Percentiles rank a stretch among this genome's conserved stretches.
Evolutionary conservation across 2,797 vertebrate species (phyloP).

Genomic region (Sebastolobus altivelis): DNA sequence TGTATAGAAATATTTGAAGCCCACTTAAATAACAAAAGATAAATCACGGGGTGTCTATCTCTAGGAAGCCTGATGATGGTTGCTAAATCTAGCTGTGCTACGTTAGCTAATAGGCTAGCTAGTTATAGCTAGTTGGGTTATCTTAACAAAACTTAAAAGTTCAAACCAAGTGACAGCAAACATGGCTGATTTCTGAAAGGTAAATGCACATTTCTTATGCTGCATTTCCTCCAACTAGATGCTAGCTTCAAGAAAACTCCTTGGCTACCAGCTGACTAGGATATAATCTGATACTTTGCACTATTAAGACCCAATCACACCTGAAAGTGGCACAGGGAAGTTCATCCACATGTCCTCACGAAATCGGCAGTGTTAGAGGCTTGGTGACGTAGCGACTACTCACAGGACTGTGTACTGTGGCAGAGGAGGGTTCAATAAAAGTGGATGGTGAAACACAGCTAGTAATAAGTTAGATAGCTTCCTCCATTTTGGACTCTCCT

Average conservation of each 20-base stretch:
- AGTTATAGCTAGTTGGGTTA: not conserved
- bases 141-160: not conserved
- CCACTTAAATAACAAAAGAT: not conserved
- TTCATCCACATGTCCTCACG: not conserved
- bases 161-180: not conserved
- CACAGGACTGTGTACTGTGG: not conserved
- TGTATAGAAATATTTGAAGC: not conserved
- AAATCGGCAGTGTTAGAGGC: not conserved
- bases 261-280: not conserved
- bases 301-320: not conserved
- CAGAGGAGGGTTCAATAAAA: not conserved
- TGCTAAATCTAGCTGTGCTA: not conserved
- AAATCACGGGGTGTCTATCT: not conserved
- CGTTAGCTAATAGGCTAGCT: not conserved
- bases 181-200: not conserved
- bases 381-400: not conserved
- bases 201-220: not conserved
- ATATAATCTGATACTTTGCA: not conserved
- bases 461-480: not conserved
- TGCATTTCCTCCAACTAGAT: slow-evolving; percentile 1
- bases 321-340: not conserved
- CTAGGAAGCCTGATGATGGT: not conserved
- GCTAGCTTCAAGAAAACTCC: not conserved
- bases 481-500: not conserved
- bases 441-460: not conserved